phyloP scores from a whole-genome alignment of 2,888 invertebrate species.

The Lacanobia oleracea region DNA sequence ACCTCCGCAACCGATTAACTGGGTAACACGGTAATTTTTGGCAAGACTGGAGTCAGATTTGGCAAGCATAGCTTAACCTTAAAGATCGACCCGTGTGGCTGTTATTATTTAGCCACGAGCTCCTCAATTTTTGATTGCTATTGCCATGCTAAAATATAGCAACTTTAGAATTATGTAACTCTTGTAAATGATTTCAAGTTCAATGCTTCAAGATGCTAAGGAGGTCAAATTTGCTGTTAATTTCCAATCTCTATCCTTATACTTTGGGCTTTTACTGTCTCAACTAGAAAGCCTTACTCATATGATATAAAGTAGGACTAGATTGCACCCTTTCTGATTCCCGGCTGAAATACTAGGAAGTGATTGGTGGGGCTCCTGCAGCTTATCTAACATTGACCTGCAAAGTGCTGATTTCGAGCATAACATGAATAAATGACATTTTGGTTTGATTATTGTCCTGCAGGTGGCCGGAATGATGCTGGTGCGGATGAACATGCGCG shows the following conservation, averaged over 20 bases:
- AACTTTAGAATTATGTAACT: background rate
- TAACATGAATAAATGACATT: background rate
- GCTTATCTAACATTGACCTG: background rate
- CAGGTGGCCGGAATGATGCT: slow-evolving; percentile 90
- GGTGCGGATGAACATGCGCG: slow-evolving; percentile 95
- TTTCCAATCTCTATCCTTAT: background rate
- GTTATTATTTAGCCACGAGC: too few relatives aligned
- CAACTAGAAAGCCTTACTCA: background rate
- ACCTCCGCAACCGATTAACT: too few relatives aligned
- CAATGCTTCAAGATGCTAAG: too few relatives aligned
- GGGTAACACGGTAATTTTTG: too few relatives aligned
- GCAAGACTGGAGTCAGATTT: too few relatives aligned
- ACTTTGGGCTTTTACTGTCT: background rate
- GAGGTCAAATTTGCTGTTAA: too few relatives aligned
- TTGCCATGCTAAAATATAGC: too few relatives aligned
- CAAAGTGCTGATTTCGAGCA: background rate
- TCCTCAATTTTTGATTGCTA: too few relatives aligned
- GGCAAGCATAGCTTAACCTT: too few relatives aligned
- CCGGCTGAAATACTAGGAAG: background rate
- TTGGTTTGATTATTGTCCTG: background rate
- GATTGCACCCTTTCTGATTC: background rate
- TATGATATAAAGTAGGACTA: background rate
- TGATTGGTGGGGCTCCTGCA: background rate
- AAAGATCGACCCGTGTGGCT: too few relatives aligned
- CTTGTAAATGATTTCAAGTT: background rate